phyloP scores from a whole-genome alignment of 2,797 vertebrate genomes.

The Pitangus sulphuratus region DNA sequence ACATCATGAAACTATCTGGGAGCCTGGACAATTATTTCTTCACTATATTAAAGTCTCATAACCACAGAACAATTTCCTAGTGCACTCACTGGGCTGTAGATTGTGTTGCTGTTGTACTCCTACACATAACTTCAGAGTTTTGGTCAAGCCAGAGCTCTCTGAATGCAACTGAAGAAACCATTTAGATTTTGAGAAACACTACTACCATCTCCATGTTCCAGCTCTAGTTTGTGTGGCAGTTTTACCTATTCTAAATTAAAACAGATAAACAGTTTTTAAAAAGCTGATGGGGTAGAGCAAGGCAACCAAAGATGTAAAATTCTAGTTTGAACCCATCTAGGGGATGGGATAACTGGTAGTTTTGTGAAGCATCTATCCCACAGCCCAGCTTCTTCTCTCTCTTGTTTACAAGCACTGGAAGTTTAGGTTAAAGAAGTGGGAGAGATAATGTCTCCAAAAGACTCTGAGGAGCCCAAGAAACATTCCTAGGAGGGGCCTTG shows the following conservation, averaged over 20 bases:
- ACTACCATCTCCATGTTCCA: not conserved
- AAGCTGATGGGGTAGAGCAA: not conserved
- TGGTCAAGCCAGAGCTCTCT: not conserved
- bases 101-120: not conserved
- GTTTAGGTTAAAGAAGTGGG: not conserved
- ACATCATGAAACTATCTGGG: not conserved
- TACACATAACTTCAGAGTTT: not conserved
- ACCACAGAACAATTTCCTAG: not conserved
- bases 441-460: not conserved
- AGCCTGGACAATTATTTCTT: not conserved
- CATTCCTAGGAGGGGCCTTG: not conserved
- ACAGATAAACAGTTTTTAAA: not conserved
- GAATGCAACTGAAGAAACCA: not conserved
- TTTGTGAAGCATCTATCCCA: not conserved
- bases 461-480: not conserved
- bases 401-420: not conserved
- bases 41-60: not conserved
- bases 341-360: not conserved
- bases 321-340: not conserved
- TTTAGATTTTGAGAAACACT: not conserved
- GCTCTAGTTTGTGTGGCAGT: not conserved
- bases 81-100: not conserved
- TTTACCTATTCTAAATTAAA: constrained; percentile 45
- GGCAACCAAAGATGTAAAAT: not conserved
- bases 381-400: not conserved